Percentiles rank a stretch among this genome's conserved stretches.
Evolutionary conservation across 1,140 invertebrate genomes (phyloP).

Genomic region (Gryllus bimaculatus): DNA sequence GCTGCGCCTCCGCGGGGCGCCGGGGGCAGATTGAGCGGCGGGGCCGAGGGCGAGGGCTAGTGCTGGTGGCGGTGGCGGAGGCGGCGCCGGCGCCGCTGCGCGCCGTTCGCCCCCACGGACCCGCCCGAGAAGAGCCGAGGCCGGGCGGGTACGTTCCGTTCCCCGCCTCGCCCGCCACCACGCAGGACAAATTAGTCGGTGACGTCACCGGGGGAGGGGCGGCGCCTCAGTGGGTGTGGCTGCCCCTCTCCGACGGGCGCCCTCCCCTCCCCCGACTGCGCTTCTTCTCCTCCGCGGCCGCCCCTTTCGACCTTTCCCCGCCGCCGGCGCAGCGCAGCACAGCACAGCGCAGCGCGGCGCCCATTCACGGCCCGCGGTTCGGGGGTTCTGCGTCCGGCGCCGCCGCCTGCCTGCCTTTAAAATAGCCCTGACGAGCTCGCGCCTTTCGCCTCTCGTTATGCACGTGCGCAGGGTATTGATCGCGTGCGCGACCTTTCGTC

Average conservation of each 20-base stretch:
- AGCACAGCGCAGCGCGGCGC: not conserved
- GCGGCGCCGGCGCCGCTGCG: no score
- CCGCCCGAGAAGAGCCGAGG: not conserved
- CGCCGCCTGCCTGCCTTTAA: no score
- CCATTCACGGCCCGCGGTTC: not conserved
- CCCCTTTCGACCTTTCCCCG: not conserved
- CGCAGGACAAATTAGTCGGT: conserved; percentile 14
- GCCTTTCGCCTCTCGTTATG: no score
- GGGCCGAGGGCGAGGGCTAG: no score
- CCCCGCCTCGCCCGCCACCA: not conserved
- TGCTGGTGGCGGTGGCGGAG: no score
- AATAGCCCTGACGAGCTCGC: no score
- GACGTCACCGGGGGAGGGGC: conserved; percentile 8
- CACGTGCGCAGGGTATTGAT: no score
- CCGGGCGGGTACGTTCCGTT: not conserved
- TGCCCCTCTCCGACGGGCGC: not conserved
- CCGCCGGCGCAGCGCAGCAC: not conserved
- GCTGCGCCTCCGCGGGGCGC: no score
- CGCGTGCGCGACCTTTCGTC: no score
- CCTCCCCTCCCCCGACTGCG: not conserved
- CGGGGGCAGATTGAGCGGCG: no score
- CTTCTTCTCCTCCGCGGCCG: not conserved
- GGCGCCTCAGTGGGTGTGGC: not conserved
- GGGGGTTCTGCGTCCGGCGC: not conserved
- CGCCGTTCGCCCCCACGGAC: no score